Evolutionary conservation across 2,797 vertebrate species (phyloP).

Genomic region (Molossus molossus): DNA sequence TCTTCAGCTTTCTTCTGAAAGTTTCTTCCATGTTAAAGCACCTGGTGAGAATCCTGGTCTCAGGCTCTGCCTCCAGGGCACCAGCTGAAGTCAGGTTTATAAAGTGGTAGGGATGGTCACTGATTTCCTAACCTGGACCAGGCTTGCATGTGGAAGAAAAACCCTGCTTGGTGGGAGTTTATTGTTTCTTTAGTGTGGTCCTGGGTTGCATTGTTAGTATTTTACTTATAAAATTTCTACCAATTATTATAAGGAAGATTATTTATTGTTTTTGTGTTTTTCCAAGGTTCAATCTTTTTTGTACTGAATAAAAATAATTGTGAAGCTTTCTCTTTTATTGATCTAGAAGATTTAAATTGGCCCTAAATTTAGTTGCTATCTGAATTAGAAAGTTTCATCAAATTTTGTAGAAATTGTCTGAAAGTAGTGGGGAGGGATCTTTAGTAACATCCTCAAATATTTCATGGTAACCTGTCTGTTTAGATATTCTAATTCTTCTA

Average conservation of each 20-base stretch:
- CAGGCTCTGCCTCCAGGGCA: too few species aligned
- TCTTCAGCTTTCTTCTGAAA: not conserved
- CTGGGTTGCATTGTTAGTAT: not conserved
- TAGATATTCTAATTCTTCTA: not conserved
- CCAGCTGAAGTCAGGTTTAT: too few species aligned
- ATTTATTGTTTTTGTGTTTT: not conserved
- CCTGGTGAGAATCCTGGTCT: too few species aligned
- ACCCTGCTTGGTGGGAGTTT: not conserved
- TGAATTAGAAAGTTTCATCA: conserved; percentile 41
- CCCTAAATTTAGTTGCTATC: not conserved
- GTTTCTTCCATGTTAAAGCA: not conserved
- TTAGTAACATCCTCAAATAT: not conserved
- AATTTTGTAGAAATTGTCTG: not conserved
- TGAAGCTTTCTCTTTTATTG: not conserved
- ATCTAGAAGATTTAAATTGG: not conserved
- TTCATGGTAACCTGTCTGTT: not conserved
- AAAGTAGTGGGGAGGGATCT: not conserved
- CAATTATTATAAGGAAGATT: not conserved
- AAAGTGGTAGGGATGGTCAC: too few species aligned
- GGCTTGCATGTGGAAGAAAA: not conserved
- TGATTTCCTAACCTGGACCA: not conserved
- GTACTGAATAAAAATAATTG: not conserved
- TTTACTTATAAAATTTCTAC: not conserved
- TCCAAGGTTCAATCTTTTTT: not conserved
- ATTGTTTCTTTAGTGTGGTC: not conserved